Base-by-base conservation (phyloP, 2,797 vertebrate genomes). In the Moxostoma hubbsi region DNA sequence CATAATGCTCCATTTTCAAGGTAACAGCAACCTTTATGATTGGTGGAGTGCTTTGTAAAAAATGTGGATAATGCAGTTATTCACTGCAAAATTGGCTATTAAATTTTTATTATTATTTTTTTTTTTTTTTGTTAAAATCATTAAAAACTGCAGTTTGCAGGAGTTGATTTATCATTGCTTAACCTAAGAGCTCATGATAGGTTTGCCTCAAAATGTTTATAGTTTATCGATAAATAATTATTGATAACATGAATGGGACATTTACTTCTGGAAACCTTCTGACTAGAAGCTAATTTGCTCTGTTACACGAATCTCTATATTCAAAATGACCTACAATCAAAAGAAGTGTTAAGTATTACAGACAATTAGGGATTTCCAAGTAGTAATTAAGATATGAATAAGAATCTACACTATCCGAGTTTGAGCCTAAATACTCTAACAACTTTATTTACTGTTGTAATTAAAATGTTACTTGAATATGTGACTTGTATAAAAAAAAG, bases 361-460 rank as follows among this genome's bases (percentile, higher is more conserved):
- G 91, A 89, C 79, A 73, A 90, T 89, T 88, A 76, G 47, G 84
- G 88, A 91, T 91, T 92, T 89, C 86, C 86, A 92, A 90, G 88
- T 86, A 89, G 81, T 85, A 89, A 89, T 89, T 90, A 90, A 82
- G 82, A 85, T 90, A 91, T 88, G 88, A 84, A 91, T 90, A 81
- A 86, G 90, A 88, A 91, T 89, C 88, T 77, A 82, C 81, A 75
- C 72, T 83, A 75, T 81, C 71, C 58, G 85, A 86, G 81, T 88
- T 88, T 83, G 81, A 83, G 83, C 82, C 71, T 82, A 68, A 84
- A 80, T 82, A 77, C 85, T 86, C 83, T 83, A 80, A 82, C 73
- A 62, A 85, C 77, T 85, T 85, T 83, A 89, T 89, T 89, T 87
- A 87, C 73, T 73, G 75, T 81, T 69, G 86, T 84, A 89, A 87